Percentiles rank a stretch among this genome's conserved stretches.
These are phyloP conservation scores for Manis crassicaudata DNA, from an alignment of 2,797 vertebrate species.

Conservation along the genomic window DNA sequence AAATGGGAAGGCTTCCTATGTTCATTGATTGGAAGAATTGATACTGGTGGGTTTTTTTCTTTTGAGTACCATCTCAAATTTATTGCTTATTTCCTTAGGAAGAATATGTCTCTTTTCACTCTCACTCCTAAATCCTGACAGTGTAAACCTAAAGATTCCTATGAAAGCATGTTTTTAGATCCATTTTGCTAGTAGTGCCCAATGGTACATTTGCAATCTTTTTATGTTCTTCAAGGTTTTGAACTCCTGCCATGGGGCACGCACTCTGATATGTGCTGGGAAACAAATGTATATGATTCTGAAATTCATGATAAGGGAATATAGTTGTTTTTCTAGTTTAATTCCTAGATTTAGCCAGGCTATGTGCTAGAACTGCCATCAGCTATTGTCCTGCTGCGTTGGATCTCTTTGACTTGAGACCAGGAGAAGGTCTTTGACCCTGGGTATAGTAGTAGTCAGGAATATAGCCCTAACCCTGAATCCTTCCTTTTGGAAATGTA, in stretches of 20 bases:
- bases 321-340: not conserved
- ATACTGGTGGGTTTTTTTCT: no score
- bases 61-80: not conserved
- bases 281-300: not conserved
- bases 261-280: not conserved
- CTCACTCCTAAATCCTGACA: not conserved
- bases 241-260: not conserved
- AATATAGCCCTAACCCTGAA: not conserved
- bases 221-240: slow-evolving; percentile 7
- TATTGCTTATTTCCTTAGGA: not conserved
- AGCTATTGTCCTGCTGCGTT: not conserved
- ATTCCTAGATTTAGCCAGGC: not conserved
- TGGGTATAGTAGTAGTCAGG: not conserved
- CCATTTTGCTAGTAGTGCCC: not conserved
- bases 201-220: not conserved
- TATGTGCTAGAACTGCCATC: not conserved
- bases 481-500: not conserved
- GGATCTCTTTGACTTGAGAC: not conserved
- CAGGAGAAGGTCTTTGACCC: not conserved
- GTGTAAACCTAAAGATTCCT: not conserved
- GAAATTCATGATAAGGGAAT: slow-evolving; percentile 2
- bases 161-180: slow-evolving; percentile 6
- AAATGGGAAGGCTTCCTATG: no score
- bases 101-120: slow-evolving; percentile 16
- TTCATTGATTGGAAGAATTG: no score